Conservation (phyloP, 2,797 vertebrate species). For the Vireo griseus region DNA sequence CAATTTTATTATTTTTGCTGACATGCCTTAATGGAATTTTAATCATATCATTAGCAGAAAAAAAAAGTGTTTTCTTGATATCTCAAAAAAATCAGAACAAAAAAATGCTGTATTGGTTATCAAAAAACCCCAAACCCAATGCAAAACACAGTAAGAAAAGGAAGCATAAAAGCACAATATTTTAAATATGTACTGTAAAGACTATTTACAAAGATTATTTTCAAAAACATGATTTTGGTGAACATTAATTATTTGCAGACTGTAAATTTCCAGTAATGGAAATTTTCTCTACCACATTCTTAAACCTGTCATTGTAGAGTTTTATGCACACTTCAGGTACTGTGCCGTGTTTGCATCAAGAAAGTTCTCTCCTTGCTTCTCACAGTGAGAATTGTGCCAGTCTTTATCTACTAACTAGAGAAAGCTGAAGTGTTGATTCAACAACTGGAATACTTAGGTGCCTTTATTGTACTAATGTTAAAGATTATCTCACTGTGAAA, state of each 20-base stretch:
- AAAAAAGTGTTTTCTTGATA: background rate
- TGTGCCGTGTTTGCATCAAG: background rate
- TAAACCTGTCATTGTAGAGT: background rate
- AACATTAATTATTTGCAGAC: background rate
- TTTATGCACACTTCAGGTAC: background rate
- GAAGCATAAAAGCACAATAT: background rate
- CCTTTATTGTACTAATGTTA: background rate
- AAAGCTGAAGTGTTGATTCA: conserved; percentile 16
- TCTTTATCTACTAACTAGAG: background rate
- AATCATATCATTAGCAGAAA: background rate
- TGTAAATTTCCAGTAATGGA: background rate
- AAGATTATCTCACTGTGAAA: conserved; percentile 12
- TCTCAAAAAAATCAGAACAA: background rate
- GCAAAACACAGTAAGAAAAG: background rate
- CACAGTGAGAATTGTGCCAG: rapidly evolving
- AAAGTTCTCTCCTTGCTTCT: background rate
- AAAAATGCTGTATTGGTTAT: background rate
- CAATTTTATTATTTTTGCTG: background rate
- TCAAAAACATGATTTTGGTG: background rate
- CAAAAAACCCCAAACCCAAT: background rate
- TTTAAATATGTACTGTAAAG: background rate
- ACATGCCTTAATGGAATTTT: background rate
- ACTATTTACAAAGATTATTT: background rate
- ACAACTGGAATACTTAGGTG: background rate
- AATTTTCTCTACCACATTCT: background rate